These are phyloP conservation scores for Chromis chromis DNA, from an alignment of 2,797 vertebrate genomes.

Conservation along the genomic window DNA sequence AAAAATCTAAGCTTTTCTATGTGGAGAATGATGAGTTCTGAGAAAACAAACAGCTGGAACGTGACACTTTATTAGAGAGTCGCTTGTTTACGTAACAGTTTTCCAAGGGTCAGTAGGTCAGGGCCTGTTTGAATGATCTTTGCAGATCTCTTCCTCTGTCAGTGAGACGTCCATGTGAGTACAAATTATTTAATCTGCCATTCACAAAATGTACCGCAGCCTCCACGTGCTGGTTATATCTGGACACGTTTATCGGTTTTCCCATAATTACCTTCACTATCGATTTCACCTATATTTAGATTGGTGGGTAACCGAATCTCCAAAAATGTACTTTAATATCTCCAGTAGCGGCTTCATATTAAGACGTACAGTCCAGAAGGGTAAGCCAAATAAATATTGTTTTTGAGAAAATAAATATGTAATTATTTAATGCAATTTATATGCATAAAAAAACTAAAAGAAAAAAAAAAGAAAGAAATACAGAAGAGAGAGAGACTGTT, in stretches of 20 bases:
- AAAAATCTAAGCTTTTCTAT: constrained; percentile 50
- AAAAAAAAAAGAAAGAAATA: background rate
- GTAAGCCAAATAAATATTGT: constrained; percentile 16
- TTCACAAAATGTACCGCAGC: constrained; percentile 16
- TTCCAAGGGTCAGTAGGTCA: constrained; percentile 53
- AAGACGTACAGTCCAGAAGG: background rate
- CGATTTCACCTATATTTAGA: constrained; percentile 27
- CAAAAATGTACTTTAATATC: constrained; percentile 2
- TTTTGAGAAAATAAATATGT: constrained; percentile 29
- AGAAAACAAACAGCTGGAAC: constrained; percentile 72
- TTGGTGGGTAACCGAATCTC: constrained; percentile 12
- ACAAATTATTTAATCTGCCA: constrained; percentile 15
- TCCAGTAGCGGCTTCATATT: background rate
- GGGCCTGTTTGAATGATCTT: constrained; percentile 64
- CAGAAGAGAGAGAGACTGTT: background rate
- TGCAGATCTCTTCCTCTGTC: constrained; percentile 47
- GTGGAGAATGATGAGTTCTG: constrained; percentile 40
- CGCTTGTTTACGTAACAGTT: constrained; percentile 64
- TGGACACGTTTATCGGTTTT: constrained; percentile 19
- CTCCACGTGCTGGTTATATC: constrained; percentile 25
- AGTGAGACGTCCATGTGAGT: constrained; percentile 8
- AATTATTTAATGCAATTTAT: constrained; percentile 29
- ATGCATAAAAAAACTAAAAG: background rate
- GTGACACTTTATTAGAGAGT: constrained; percentile 65
- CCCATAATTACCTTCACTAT: constrained; percentile 12